Evolutionary conservation across 1,140 invertebrate genomes (phyloP), one percentile per base, ranked within the genome.

Genomic region (Zaprionus ornatus): DNA sequence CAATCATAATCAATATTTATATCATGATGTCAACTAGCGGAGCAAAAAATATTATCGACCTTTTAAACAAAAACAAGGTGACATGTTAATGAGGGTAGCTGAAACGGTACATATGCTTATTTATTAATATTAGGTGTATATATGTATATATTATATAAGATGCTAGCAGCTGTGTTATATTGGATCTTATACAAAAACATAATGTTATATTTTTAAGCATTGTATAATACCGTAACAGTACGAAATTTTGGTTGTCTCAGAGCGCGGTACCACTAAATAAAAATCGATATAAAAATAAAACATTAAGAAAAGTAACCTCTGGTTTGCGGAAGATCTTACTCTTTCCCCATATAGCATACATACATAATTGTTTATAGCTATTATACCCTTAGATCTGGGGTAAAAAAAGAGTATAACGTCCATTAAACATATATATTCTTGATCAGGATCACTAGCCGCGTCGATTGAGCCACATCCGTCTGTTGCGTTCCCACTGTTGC

Each of bases 101-200:
- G 17, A 10, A 12, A 50, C 19, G 19, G 9, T 50, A 50, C 2
- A 50, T 19, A 50, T 23, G 10, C 45, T 10, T 50, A 50, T 50
- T 19, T 48, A 50, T 9, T n/a, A n/a, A 42, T 17, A 17, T 17
- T n/a, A n/a, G n/a, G n/a, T n/a, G n/a, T n/a, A n/a, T 42, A 42
- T 10, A 42, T 42, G 1, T 12, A 50, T 21, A 9, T 21, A 54
- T 52, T 52, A 23, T 50, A 1, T 21, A 21, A 48, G 17, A 3
- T 19, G 6, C 21, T 48, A 27, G 40, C 37, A 25, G 27, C 4
- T n/a, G n/a, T 69, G n/a, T 69, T 80, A 59, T 57, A 45, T 73
- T 84, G 81, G 81, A 84, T 77, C 69, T 67, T 66, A 62, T 80
- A 66, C 65, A 69, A 68, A 63, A 64, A 52, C 37, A 25, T 2